phyloP scores from a whole-genome alignment of 1,140 invertebrate species.

The Hypsibius dujardini region DNA sequence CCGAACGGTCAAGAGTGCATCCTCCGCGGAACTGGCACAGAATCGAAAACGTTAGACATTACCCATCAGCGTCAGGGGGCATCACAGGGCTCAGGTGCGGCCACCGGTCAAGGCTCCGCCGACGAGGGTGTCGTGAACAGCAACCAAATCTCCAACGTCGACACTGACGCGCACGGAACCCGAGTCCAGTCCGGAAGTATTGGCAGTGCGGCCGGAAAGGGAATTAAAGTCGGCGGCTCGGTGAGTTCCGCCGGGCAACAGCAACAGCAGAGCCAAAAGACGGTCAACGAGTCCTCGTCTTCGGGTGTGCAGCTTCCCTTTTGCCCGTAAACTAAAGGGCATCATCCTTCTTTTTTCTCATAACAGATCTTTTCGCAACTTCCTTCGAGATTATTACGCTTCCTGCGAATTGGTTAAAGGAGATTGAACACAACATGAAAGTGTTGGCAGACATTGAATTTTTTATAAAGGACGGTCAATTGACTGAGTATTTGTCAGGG shows the following conservation, averaged over 20 bases:
- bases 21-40: not conserved
- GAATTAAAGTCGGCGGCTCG: not conserved
- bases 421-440: too few relatives aligned
- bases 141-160: not conserved
- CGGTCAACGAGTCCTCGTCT: not conserved
- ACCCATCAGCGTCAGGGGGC: not conserved
- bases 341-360: too few relatives aligned
- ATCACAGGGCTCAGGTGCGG: conserved; percentile 1
- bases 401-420: too few relatives aligned
- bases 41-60: too few relatives aligned
- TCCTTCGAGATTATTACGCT: too few relatives aligned
- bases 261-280: not conserved
- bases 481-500: too few relatives aligned
- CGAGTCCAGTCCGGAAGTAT: not conserved
- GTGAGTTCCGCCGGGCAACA: not conserved
- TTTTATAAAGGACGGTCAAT: too few relatives aligned
- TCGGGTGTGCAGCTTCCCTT: too few relatives aligned
- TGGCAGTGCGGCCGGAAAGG: not conserved
- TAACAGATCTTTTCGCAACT: too few relatives aligned
- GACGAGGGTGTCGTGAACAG: not conserved
- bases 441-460: too few relatives aligned
- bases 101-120: not conserved
- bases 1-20: not conserved
- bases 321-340: too few relatives aligned
- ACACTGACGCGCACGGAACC: not conserved